Evolutionary conservation across 2,113 vertebrate genomes (phyloP), one percentile per base, ranked within the genome.

Genomic region (Oryzias javanicus): DNA sequence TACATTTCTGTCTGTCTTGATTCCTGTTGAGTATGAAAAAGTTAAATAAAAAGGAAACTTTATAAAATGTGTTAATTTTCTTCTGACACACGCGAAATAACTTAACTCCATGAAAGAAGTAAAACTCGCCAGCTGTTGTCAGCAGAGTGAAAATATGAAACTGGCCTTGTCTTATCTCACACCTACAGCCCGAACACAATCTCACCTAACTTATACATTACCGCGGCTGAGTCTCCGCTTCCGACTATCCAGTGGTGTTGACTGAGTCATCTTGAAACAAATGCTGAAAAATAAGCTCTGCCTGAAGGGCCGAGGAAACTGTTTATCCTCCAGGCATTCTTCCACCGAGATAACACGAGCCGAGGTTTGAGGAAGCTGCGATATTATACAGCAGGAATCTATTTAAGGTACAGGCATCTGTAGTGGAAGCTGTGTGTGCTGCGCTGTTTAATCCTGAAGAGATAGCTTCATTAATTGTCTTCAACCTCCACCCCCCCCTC

Each of bases 391-490:
- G 62, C 6, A 10, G 49, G 60, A 82, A 85, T 71, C 70, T 61
- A 61, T 83, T 71, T 73, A 75, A 70, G 56, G 67, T 60, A 20
- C 35, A 49, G 50, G 42, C 58, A 12, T 77, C 42, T 56, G 54
- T 22, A 19, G 42, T 63, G 56, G 72, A 56, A 52, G 64, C 65
- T 42, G 49, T 6, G 22, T 63, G 63, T 59, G 76, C 69, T 67
- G 76, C 65, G 15, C 63, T 52, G 79, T 70, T 72, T 83, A 85
- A 84, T 82, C 80, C 74, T 57, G 63, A 63, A 72, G 53, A 72
- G 75, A 88, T 79, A 69, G 80, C 86, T 82, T 68, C 82, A 83
- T 83, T 89, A 86, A 82, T 82, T 82, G 80, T 72, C 55, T 60
- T 75, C 57, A 49, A 54, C 65, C 63, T 24, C 40, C 60, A 5